phyloP scores from a whole-genome alignment of 2,797 vertebrate genomes.

The Tolypeutes matacus region DNA sequence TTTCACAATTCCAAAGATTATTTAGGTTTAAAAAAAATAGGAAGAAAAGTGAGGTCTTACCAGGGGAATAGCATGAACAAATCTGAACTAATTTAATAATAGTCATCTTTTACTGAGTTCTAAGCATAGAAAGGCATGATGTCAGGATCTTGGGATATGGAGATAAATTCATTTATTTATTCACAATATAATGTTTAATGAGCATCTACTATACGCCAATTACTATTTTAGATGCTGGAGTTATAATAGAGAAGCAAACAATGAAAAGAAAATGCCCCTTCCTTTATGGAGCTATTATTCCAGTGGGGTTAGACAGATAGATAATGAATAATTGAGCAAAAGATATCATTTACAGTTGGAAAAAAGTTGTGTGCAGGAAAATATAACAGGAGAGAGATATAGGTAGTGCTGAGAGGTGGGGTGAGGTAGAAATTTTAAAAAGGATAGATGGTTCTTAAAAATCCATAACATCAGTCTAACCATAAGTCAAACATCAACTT shows the following conservation, averaged over 20 bases:
- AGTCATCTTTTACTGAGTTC: background rate
- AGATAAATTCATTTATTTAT: background rate
- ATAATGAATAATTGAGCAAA: background rate
- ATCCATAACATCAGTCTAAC: no score
- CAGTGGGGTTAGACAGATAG: background rate
- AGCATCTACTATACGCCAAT: no score
- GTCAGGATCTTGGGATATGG: background rate
- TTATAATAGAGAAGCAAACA: background rate
- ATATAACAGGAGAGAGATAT: background rate
- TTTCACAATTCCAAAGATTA: background rate
- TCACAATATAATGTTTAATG: background rate
- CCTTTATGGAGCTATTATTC: background rate
- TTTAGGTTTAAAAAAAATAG: background rate
- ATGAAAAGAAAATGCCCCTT: background rate
- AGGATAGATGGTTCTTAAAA: background rate
- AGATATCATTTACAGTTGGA: no score
- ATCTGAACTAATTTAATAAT: background rate
- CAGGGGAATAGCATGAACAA: background rate
- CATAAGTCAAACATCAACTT: no score
- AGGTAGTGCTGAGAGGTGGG: background rate
- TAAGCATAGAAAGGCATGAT: background rate
- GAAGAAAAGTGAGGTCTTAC: background rate
- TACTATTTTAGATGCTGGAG: no score
- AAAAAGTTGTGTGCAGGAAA: background rate
- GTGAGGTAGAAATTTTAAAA: background rate